A percentile compares a stretch with the other conserved stretches of the same genome.
These are phyloP conservation scores for Diarsia mendica DNA, from an alignment of 2,888 invertebrate species.

Conservation along the genomic window DNA sequence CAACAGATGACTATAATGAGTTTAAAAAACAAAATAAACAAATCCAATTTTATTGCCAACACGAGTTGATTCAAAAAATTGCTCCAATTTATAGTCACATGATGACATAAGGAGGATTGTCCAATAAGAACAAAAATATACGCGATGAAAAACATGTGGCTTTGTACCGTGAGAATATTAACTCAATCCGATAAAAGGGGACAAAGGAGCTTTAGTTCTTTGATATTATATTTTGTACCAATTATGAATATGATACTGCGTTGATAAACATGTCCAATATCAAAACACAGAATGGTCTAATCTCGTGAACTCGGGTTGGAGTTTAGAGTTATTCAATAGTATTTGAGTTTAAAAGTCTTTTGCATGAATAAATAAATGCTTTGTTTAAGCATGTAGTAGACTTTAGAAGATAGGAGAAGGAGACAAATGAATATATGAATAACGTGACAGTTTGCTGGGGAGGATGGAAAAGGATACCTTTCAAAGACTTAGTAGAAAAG, in stretches of 20 bases:
- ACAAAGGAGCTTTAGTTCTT: slow-evolving; percentile 76
- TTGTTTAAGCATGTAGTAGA: background rate
- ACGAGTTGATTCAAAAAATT: slow-evolving; percentile 85
- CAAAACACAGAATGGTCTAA: slow-evolving; percentile 26
- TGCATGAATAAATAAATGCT: background rate
- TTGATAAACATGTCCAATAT: slow-evolving; percentile 36
- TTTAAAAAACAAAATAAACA: slow-evolving; percentile 81
- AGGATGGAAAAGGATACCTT: background rate
- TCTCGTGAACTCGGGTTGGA: slow-evolving; percentile 7
- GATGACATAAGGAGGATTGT: slow-evolving; percentile 78
- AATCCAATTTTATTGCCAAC: slow-evolving; percentile 84
- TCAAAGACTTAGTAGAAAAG: background rate
- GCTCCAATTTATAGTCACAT: slow-evolving; percentile 84
- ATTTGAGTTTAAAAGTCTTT: background rate
- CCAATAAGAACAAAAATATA: slow-evolving; percentile 83
- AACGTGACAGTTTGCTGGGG: background rate
- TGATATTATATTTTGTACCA: slow-evolving; percentile 62
- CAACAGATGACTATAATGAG: slow-evolving; percentile 68
- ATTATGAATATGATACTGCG: slow-evolving; percentile 43
- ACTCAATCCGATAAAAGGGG: slow-evolving; percentile 78
- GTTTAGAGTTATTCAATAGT: background rate
- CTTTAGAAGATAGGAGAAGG: background rate
- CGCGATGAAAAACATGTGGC: slow-evolving; percentile 88
- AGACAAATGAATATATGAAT: background rate
- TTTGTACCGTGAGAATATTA: slow-evolving; percentile 86